phyloP scores from a whole-genome alignment of 2,113 vertebrate genomes.

The Actenoides hombroni region DNA sequence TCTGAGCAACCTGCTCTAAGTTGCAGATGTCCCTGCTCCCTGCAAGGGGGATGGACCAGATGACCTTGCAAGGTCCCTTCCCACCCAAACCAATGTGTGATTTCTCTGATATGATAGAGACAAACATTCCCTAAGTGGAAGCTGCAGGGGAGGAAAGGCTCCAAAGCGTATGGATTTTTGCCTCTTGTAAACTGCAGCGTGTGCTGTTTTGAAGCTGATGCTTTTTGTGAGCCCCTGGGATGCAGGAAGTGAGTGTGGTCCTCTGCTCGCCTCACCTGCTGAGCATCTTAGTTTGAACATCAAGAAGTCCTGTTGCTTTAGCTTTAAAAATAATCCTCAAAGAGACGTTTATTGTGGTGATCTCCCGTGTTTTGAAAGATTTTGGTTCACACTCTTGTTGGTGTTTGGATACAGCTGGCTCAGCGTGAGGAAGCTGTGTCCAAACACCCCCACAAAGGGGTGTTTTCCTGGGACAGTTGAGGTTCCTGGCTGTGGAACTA shows the following conservation, averaged over 20 bases:
- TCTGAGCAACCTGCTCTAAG: too few species aligned
- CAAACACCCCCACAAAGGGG: fast-evolving
- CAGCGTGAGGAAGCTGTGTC: fast-evolving
- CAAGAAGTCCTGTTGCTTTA: not conserved
- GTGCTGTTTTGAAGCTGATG: not conserved
- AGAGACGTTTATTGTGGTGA: fast-evolving
- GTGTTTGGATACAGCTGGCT: not conserved
- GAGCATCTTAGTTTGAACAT: not conserved
- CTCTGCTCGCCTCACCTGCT: not conserved
- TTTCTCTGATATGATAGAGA: not conserved
- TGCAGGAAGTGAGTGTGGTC: fast-evolving
- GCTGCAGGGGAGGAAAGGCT: not conserved
- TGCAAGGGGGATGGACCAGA: too few species aligned
- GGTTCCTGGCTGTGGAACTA: not conserved
- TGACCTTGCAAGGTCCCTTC: not conserved
- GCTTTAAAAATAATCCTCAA: not conserved
- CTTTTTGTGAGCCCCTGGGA: not conserved
- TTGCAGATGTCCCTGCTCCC: too few species aligned
- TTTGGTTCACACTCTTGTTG: not conserved
- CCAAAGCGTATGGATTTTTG: not conserved
- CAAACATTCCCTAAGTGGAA: not conserved
- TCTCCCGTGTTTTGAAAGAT: not conserved
- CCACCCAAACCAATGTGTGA: not conserved
- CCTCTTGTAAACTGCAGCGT: not conserved
- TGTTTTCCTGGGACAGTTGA: not conserved